Evolutionary conservation across 2,888 invertebrate genomes (phyloP), one percentile per base, ranked within the genome.

Genomic region (Ornithoptera priamus): DNA sequence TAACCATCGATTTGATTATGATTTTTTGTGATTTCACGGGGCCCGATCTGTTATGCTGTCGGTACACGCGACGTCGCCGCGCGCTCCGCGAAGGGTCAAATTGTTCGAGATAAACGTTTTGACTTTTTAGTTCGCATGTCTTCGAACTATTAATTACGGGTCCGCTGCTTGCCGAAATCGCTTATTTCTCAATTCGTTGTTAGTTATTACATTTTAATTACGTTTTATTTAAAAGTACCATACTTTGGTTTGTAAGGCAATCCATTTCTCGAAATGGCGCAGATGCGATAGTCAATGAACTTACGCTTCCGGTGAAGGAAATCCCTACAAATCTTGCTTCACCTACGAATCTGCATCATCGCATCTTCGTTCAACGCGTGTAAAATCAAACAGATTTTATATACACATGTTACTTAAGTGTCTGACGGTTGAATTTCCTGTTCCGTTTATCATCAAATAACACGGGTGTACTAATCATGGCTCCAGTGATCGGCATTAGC

Each of bases 51-150:
- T 82, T 82, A 81, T 85, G 83, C 77, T 77, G 79, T 78, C 84
- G 64, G 78, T 87, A 86, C 88, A 81, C 82, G 84, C 82, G 81
- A 86, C 82, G 74, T 62, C 12, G 63, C 75, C 78, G 82, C 56
- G 17, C 39, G 42, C 42, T 42, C 80, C 76, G 78, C 78, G 77
- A 79, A 77, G 79, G 82, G 81, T 82, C 80, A 80, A 76, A 80
- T 81, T 78, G 78, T 78, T 79, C 71, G 74, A 80, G 79, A 80
- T 81, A 81, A 81, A 81, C 80, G 80, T 78, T 81, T 78, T 78
- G 68, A 72, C 70, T 68, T 65, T 69, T 66, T 60, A 46, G 66
- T 62, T 65, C 58, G 70, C 71, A 72, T 62, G 72, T 67, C 69
- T 69, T 60, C 58, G 50, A 57, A 67, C 62, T 67, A 65, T 62